Conservation (phyloP, 2,888 invertebrate species). For the Acleris laterana region DNA sequence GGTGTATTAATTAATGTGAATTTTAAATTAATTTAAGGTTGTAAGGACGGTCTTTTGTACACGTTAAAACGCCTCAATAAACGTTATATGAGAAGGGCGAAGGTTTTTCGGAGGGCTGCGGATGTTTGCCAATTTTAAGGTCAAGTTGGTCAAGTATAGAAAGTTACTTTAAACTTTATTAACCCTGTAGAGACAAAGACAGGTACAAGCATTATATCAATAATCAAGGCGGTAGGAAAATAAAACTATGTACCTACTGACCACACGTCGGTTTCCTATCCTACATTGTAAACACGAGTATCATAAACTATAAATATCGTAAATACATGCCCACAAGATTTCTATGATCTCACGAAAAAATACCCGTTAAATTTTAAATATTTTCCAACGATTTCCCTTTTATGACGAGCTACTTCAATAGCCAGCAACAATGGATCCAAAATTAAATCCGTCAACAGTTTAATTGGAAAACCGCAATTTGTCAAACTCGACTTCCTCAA, state of each 20-base stretch:
- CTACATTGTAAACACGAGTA: too few relatives aligned
- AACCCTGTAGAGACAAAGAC: neutral
- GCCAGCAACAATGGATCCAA: constrained; percentile 31
- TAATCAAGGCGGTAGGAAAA: too few relatives aligned
- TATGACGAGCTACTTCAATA: neutral
- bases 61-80: constrained; percentile 26
- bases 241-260: too few relatives aligned
- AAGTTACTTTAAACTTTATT: neutral
- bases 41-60: constrained; percentile 16
- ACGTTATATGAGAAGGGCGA: constrained; percentile 7
- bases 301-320: too few relatives aligned
- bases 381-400: neutral
- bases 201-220: neutral
- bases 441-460: constrained; percentile 32
- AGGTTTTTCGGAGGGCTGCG: constrained; percentile 1
- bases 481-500: constrained; percentile 59
- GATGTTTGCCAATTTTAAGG: neutral
- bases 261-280: too few relatives aligned
- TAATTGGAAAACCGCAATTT: constrained; percentile 51
- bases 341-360: too few relatives aligned
- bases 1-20: constrained; percentile 67
- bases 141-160: neutral
- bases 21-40: constrained; percentile 62
- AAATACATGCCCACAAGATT: too few relatives aligned
- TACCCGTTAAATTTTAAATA: neutral